phyloP scores from a whole-genome alignment of 2,888 invertebrate genomes.

The Oscheius sp. region DNA sequence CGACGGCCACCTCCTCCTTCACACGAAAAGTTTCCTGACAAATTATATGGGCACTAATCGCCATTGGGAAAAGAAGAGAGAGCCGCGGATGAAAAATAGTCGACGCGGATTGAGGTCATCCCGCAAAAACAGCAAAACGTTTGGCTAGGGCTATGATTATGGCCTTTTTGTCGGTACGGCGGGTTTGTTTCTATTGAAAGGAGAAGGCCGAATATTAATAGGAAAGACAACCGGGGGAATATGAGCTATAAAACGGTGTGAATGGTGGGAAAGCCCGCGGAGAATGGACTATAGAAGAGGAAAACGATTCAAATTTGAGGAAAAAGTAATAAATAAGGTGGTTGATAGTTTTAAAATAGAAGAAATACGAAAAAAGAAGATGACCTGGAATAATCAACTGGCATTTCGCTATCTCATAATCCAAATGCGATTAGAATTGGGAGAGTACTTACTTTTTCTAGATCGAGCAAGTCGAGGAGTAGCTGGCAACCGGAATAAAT shows the following conservation, averaged over 20 bases:
- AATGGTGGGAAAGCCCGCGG: background rate
- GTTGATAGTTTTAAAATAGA: background rate
- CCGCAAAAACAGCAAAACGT: constrained; percentile 12
- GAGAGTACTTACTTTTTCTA: constrained; percentile 26
- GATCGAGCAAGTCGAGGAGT: constrained; percentile 35
- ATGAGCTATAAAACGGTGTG: background rate
- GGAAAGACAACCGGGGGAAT: background rate
- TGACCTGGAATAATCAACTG: too few species aligned
- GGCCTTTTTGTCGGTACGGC: background rate
- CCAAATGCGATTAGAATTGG: too few species aligned
- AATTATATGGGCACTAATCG: background rate
- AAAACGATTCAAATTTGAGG: background rate
- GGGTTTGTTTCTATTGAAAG: background rate
- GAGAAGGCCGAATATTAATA: background rate
- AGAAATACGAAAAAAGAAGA: too few species aligned
- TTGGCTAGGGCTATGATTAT: background rate
- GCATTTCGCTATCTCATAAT: too few species aligned
- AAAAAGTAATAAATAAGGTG: constrained; percentile 16
- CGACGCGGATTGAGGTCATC: constrained; percentile 20
- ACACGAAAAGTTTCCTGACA: background rate
- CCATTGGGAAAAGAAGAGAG: background rate
- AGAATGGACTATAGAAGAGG: background rate
- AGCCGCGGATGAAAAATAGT: constrained; percentile 9
- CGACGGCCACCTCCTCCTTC: background rate
- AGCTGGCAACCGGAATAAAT: constrained; percentile 37